These are phyloP conservation scores for Hippoglossus hippoglossus DNA, from an alignment of 2,797 vertebrate genomes.

Conservation along the genomic window DNA sequence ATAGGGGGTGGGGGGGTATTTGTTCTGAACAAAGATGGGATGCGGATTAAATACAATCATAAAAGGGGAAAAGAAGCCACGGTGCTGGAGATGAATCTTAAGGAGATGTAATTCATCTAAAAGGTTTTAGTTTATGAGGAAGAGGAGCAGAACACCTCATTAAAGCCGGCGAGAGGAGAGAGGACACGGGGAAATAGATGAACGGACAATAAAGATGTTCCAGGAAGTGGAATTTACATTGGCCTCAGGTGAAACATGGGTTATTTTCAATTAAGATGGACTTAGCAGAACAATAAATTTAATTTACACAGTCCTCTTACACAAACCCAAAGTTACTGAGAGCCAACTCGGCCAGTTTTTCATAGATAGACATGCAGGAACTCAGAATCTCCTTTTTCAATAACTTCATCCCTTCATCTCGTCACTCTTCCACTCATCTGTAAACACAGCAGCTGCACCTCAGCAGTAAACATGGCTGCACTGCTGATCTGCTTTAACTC, in stretches of 20 bases:
- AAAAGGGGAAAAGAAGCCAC: conserved; percentile 63
- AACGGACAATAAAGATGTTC: conserved; percentile 71
- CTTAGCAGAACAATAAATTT: conserved; percentile 60
- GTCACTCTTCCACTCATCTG: conserved; percentile 31
- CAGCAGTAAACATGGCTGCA: conserved; percentile 47
- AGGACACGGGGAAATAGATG: conserved; percentile 63
- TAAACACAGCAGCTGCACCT: conserved; percentile 54
- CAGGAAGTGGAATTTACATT: conserved; percentile 68
- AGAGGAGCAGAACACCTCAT: conserved; percentile 69
- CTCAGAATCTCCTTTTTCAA: conserved; percentile 21
- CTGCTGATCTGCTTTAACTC: conserved; percentile 58
- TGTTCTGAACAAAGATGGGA: conserved; percentile 77
- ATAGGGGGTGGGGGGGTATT: conserved; percentile 60
- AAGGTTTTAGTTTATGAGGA: conserved; percentile 79
- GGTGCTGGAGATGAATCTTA: conserved; percentile 72
- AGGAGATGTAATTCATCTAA: conserved; percentile 80
- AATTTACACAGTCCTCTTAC: conserved; percentile 40
- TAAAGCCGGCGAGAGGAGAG: conserved; percentile 61
- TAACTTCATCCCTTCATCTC: conserved; percentile 28
- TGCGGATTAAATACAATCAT: conserved; percentile 79
- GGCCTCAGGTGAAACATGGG: conserved; percentile 69
- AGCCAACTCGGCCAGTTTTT: conserved; percentile 15
- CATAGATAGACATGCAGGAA: conserved; percentile 14
- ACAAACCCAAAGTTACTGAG: conserved; percentile 37
- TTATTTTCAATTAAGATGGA: conserved; percentile 69